These are phyloP conservation scores for Morone saxatilis DNA, from an alignment of 2,113 vertebrate species.

Conservation along the genomic window DNA sequence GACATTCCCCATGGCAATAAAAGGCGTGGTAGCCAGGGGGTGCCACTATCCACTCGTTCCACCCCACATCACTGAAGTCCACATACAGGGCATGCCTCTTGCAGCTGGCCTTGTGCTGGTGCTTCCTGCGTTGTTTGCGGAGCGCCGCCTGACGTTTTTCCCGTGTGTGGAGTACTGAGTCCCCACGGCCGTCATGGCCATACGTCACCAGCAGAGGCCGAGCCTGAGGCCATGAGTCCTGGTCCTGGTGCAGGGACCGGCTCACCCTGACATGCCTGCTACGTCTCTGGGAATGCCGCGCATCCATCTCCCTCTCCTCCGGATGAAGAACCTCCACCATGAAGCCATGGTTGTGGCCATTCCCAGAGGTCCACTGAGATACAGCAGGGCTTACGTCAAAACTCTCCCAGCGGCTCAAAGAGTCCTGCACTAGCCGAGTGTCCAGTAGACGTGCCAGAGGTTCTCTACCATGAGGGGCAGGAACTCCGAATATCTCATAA, in stretches of 20 bases:
- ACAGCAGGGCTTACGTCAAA: slow-evolving; percentile 97
- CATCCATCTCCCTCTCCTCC: slow-evolving; percentile 81
- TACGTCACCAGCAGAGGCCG: slow-evolving; percentile 96
- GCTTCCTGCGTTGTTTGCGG: slow-evolving; percentile 92
- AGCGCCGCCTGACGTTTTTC: slow-evolving; percentile 91
- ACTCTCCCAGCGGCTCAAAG: slow-evolving; percentile 95
- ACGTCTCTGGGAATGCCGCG: slow-evolving; percentile 82
- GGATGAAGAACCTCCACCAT: slow-evolving; percentile 95
- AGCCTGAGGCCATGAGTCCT: slow-evolving; percentile 92
- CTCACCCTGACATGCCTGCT: slow-evolving; percentile 95
- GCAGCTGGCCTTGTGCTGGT: slow-evolving; percentile 92
- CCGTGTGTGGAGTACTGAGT: slow-evolving; percentile 92
- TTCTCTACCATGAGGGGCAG: slow-evolving; percentile 81
- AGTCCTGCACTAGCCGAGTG: slow-evolving; percentile 95
- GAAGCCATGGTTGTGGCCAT: slow-evolving; percentile 93
- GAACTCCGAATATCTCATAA: slow-evolving; percentile 95
- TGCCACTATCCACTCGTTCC: slow-evolving; percentile 99
- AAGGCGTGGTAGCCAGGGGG: slow-evolving; percentile 97
- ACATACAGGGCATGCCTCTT: slow-evolving; percentile 95
- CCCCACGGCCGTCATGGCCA: slow-evolving; percentile 94
- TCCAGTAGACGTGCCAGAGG: slow-evolving; percentile 95
- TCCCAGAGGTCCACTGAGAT: slow-evolving; percentile 92
- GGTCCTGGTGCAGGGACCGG: slow-evolving; percentile 93
- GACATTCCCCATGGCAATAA: slow-evolving; percentile 98
- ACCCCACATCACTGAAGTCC: slow-evolving; percentile 99